phyloP scores from a whole-genome alignment of 2,113 vertebrate species.

The Chauna torquata region DNA sequence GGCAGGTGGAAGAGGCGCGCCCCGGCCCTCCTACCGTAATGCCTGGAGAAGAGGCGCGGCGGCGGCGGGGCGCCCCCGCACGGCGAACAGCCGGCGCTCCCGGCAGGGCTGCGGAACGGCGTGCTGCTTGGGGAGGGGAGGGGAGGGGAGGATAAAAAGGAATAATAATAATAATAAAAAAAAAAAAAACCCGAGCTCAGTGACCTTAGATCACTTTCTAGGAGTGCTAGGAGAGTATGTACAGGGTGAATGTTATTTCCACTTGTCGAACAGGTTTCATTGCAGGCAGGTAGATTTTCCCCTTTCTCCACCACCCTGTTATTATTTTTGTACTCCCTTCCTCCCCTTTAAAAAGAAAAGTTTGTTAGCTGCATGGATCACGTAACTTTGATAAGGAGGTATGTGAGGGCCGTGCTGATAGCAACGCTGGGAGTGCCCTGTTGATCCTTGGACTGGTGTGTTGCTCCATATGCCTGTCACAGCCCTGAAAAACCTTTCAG shows the following conservation, averaged over 20 bases:
- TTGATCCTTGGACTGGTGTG: not conserved
- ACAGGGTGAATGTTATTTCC: not conserved
- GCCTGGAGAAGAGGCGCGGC: conserved; percentile 6
- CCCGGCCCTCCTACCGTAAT: conserved; percentile 74
- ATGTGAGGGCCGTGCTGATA: accelerated
- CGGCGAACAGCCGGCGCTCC: not conserved
- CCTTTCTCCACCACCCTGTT: accelerated
- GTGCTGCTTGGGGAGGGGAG: too few relatives aligned
- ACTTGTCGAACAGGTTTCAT: not conserved
- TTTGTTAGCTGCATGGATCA: not conserved
- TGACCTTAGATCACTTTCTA: not conserved
- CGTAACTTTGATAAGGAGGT: too few relatives aligned
- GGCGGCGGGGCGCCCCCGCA: not conserved
- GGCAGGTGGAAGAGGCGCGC: conserved; percentile 74
- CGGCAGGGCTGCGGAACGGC: accelerated
- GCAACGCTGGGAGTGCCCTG: not conserved
- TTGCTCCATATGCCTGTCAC: not conserved
- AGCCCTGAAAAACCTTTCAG: not conserved
- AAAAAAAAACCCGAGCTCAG: not conserved
- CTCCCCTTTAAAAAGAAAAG: not conserved
- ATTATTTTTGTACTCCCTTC: not conserved
- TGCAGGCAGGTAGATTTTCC: not conserved
- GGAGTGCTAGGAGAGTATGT: accelerated
- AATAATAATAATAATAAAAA: not conserved
- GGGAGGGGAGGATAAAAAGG: too few relatives aligned